A percentile compares a stretch with the other conserved stretches of the same genome.
phyloP scores from a whole-genome alignment of 2,113 vertebrate genomes.

The Vidua macroura region DNA sequence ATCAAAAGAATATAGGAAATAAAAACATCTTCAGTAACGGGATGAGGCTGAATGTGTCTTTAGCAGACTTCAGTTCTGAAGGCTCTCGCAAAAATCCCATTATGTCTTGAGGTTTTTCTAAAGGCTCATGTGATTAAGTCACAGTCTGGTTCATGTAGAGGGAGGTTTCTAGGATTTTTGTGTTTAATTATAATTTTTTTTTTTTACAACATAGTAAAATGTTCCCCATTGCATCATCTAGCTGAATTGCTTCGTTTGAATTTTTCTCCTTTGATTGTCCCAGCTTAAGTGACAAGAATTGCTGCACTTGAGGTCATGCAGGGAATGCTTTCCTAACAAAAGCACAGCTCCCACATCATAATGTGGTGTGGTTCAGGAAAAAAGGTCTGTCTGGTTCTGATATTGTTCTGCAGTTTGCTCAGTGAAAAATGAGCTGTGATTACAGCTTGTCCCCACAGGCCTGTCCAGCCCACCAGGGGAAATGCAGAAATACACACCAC shows the following conservation, averaged over 20 bases:
- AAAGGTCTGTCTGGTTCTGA: neutral
- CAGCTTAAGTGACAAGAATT: neutral
- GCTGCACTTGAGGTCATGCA: neutral
- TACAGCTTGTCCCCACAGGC: neutral
- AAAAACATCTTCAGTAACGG: neutral
- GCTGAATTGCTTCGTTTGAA: neutral
- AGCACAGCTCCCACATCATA: neutral
- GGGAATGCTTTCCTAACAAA: neutral
- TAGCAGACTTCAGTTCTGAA: neutral
- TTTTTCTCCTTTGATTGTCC: neutral
- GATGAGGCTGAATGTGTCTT: neutral
- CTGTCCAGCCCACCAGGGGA: neutral
- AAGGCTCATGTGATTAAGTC: neutral
- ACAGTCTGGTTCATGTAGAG: neutral
- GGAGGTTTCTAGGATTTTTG: neutral
- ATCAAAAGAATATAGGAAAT: neutral
- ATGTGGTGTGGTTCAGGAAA: neutral
- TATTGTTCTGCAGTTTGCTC: neutral
- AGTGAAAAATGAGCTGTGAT: neutral
- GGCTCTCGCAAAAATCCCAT: neutral
- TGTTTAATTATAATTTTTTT: neutral
- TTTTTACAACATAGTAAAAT: neutral
- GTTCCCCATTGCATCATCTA: conserved; percentile 3
- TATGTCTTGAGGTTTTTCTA: neutral
- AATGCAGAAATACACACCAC: neutral